A percentile compares a stretch with the other conserved stretches of the same genome.
Conservation (phyloP, 2,888 invertebrate species). For the Agelastica alni region DNA sequence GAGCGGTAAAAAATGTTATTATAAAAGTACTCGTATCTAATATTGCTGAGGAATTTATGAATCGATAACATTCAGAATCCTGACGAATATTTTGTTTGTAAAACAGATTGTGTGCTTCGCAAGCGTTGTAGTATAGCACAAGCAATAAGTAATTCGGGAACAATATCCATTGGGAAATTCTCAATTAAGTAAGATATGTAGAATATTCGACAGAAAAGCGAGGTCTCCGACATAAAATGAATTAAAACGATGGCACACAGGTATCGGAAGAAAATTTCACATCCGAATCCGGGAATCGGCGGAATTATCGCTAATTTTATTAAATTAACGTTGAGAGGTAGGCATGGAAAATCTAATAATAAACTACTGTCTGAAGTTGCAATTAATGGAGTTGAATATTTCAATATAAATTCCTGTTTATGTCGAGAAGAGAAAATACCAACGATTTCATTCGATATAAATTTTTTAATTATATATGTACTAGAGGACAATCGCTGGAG, state of each 20-base stretch:
- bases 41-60: constrained; percentile 6
- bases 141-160: not conserved
- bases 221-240: constrained; percentile 21
- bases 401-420: constrained; percentile 54
- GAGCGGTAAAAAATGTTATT: no score
- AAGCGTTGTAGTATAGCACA: not conserved
- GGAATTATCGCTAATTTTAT: constrained; percentile 45
- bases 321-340: constrained; percentile 36
- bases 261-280: constrained; percentile 41
- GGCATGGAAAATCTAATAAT: constrained; percentile 52
- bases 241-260: constrained; percentile 27
- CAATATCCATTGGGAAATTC: constrained; percentile 13
- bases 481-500: no score
- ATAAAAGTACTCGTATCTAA: no score
- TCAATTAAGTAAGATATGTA: constrained; percentile 23
- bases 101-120: not conserved
- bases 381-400: constrained; percentile 54
- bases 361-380: constrained; percentile 54
- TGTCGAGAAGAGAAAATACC: not conserved
- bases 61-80: not conserved
- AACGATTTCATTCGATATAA: no score
- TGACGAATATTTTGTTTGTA: constrained; percentile 7
- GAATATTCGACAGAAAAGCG: constrained; percentile 16
- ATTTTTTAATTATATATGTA: no score
- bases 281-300: constrained; percentile 41